phyloP scores from a whole-genome alignment of 2,888 invertebrate species.

The Acanthosoma haemorrhoidale region DNA sequence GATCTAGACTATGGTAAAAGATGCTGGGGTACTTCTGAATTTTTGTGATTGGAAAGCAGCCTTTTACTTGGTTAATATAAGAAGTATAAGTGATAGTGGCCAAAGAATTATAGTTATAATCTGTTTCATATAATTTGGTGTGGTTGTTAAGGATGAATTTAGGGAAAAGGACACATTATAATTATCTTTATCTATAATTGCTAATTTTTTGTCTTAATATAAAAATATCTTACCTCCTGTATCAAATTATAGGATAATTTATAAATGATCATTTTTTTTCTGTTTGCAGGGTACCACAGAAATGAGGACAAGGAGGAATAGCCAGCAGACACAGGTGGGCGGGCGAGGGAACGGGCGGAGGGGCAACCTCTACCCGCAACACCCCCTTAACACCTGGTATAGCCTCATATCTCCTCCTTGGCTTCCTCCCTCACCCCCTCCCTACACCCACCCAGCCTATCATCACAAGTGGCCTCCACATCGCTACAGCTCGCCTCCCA shows the following conservation, averaged over 20 bases:
- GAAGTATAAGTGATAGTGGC: no score
- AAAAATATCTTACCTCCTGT: no score
- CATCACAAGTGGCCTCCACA: conserved; percentile 35
- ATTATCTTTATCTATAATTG: no score
- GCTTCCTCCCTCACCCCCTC: conserved; percentile 40
- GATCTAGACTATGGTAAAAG: no score
- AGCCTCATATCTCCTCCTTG: conserved; percentile 41
- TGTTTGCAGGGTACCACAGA: conserved; percentile 31
- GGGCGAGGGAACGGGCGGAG: conserved; percentile 18
- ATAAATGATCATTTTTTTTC: conserved; percentile 17
- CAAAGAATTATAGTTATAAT: no score
- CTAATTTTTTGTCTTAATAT: no score
- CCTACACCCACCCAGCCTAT: conserved; percentile 34
- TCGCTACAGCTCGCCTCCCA: conserved; percentile 23
- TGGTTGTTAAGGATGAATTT: no score
- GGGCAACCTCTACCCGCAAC: conserved; percentile 31
- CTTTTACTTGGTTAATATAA: no score
- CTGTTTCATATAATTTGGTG: no score
- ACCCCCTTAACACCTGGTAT: conserved; percentile 37
- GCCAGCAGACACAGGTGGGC: conserved; percentile 9
- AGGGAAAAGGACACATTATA: no score
- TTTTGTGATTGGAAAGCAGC: no score
- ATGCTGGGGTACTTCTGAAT: no score
- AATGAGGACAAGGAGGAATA: conserved; percentile 32
- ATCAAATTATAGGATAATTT: not conserved